Base-by-base conservation (phyloP, 2,113 vertebrate genomes). In the Neogale vison region DNA sequence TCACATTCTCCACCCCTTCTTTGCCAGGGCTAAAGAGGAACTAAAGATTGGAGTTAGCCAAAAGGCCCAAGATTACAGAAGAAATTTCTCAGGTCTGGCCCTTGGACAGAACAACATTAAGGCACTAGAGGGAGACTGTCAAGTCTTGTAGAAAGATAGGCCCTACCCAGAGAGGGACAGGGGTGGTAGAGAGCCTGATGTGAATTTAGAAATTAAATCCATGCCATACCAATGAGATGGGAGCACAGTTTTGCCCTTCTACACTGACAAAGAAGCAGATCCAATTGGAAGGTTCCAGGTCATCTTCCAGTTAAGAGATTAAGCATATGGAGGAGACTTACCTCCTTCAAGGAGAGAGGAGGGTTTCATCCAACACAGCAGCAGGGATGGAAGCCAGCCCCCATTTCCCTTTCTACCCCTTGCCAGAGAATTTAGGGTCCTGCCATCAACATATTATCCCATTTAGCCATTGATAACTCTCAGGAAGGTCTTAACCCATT, bases 301-400 rank as follows among this genome's bases (percentile, higher is more conserved):
- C 76, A 84, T 57, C 84, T 74, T 95, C 71, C 57, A 94, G 31
- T 80, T 69, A 86, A 87, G 55, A 13, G 47, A 92, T 74, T 87
- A 90, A 96, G 83, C 17, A 52, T 1, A 34, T 3, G 13, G 87
- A 74, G 59, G n/a, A 96, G 23, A 94, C 79, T 86, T 79, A 59
- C 57, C 71, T 95, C 81, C 90, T 88, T 97, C 85, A 90, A 90
- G 47, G 83, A 82, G 55, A 84, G 20, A 89, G 45, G 29, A 85
- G 36, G 55, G 7, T 59, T 81, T 59, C 67, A 93, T 83, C 80
- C 69, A 52, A 84, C 20, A 96, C 45, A 76, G 94, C 74, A 93
- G 29, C 45, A 45, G 85, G 52, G 85, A 81, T 11, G 65, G 50
- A 83, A 84, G 39, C 45, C 71, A 47, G 23, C n/a, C 67, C 61